Base-by-base conservation (phyloP, 2,797 vertebrate species). In the Dicrostonyx torquatus region DNA sequence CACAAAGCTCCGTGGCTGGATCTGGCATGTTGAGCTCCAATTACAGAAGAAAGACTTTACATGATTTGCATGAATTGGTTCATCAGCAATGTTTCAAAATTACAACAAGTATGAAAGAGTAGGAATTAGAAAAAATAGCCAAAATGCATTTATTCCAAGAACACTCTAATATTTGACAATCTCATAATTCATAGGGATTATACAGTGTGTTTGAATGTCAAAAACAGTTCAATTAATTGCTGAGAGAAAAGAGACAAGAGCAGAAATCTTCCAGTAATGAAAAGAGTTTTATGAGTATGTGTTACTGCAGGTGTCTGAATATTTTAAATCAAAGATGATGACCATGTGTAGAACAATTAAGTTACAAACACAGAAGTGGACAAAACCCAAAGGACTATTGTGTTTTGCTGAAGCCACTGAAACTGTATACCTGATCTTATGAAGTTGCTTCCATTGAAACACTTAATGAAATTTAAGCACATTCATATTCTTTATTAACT, bases 21-120 rank as follows among this genome's bases (percentile, higher is more conserved):
- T 90, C 94, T 98, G 96, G 97, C 96, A 98, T 97, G 98, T 98
- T 97, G 98, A 98, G 91, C 90, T 90, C 34, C 97, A 98, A 98
- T 98, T 98, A 98, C 84, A 98, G 97, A 98, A 97, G 96, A 55
- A 98, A 98, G 96, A 40, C 96, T 97, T 98, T 90, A 93, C 95
- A 98, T 97, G 96, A 97, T 97, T 97, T 95, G 88, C 93, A 78
- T 91, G 98, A 98, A 98, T 97, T 97, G 97, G 97, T 98, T 96
- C 91, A 96, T 97, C 97, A 98, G 96, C 95, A 98, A 97, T 98
- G 98, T 98, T 95, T 90, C 91, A 96, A 96, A 98, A 98, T 98
- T 96, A 91, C 96, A 97, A 68, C 95, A 97, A 97, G 96, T 97
- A 96, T 90, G 94, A 94, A 87, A 94, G 97, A 94, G 88, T 93